Conservation (phyloP, 2,113 vertebrate species). For the Riparia riparia region DNA sequence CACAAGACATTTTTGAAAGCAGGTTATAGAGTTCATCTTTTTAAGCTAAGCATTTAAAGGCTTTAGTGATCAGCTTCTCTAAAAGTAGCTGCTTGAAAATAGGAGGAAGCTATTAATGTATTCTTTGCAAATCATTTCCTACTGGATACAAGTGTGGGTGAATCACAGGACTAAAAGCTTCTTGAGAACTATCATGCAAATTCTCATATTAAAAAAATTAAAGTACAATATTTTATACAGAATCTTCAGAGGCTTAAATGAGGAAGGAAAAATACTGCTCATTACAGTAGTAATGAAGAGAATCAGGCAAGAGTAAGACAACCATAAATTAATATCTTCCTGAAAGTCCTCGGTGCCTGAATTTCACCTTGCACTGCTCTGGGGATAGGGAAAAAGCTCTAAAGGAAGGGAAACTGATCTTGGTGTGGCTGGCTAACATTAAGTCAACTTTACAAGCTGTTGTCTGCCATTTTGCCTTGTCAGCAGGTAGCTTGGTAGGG, state of each 20-base stretch:
- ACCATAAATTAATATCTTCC: background rate
- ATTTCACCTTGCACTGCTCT: background rate
- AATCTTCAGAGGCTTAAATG: background rate
- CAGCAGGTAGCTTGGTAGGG: constrained; percentile 20
- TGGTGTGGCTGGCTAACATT: background rate
- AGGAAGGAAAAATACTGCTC: background rate
- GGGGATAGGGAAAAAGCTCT: background rate
- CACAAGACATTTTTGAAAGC: background rate
- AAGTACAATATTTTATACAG: background rate
- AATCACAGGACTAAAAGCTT: background rate
- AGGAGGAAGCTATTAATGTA: background rate
- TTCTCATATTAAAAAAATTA: background rate
- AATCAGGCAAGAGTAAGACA: background rate
- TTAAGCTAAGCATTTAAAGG: background rate
- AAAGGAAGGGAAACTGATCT: background rate
- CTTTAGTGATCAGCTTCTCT: background rate
- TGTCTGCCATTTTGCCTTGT: background rate
- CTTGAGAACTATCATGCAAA: background rate
- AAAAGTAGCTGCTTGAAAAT: background rate
- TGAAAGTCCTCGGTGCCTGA: background rate
- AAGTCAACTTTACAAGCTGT: constrained; percentile 4
- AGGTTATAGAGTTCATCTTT: background rate
- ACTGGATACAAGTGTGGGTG: background rate
- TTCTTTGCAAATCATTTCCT: background rate
- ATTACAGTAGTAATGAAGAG: background rate